Percentiles rank a stretch among this genome's conserved stretches.
phyloP scores from a whole-genome alignment of 2,113 vertebrate genomes.

The Tor tambroides region DNA sequence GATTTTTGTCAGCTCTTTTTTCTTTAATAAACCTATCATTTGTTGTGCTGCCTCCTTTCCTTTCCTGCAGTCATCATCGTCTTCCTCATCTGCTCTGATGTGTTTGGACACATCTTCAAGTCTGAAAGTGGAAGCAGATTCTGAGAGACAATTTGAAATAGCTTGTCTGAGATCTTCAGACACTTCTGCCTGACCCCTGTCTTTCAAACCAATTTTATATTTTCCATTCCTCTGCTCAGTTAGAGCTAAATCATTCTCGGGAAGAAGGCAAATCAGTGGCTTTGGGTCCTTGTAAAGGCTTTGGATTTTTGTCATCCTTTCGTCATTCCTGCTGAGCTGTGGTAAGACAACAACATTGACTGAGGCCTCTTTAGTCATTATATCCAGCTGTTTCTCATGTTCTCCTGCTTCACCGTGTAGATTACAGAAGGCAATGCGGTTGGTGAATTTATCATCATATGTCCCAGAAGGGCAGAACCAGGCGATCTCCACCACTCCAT shows the following conservation, averaged over 20 bases:
- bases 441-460: too few relatives aligned
- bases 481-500: background rate
- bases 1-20: too few relatives aligned
- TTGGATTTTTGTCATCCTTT: background rate
- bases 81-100: too few relatives aligned
- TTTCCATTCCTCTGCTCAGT: background rate
- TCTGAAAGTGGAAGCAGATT: background rate
- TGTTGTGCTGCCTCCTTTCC: too few relatives aligned
- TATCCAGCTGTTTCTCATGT: background rate
- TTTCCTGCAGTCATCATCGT: too few relatives aligned
- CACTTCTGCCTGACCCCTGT: background rate
- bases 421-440: too few relatives aligned
- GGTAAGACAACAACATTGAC: conserved; percentile 68
- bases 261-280: background rate
- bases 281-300: background rate
- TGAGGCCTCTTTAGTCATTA: background rate
- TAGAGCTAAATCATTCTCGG: background rate
- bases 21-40: too few relatives aligned
- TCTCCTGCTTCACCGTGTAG: background rate
- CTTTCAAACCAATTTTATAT: background rate
- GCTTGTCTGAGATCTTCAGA: background rate
- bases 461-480: too few relatives aligned
- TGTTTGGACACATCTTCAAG: background rate
- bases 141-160: background rate
- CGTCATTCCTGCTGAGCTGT: background rate